Evolutionary conservation across 2,888 invertebrate species (phyloP), one percentile per base, ranked within the genome.

Genomic region (Drosophila anomelani): DNA sequence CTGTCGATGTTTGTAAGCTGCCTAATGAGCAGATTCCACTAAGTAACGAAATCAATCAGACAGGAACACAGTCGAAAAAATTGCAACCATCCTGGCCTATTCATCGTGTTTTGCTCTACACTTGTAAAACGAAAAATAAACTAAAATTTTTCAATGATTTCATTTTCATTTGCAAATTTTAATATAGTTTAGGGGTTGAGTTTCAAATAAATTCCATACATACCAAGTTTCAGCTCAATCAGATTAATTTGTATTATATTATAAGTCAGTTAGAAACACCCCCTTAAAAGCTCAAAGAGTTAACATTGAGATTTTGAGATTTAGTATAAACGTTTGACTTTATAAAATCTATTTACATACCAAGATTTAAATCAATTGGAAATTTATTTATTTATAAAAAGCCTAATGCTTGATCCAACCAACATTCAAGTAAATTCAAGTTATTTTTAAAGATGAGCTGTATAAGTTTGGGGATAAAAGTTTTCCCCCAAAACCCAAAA

Each of bases 31-130:
- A 47, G 69, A 68, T 69, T 47, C 46, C 39, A 41, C 56, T 49
- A 41, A 68, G 69, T 57, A 68, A 41, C 57, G 20, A 57, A 68
- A 68, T 68, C 67, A 68, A 68, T 68, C 57, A 29, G 69, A 41
- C 67, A n/a, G 41, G 34, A 53, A 15, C 15, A 32, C 20, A n/a
- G 29, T 10, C 43, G 12, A 61, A 47, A 39, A 29, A 15, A 15
- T 32, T 12, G n/a, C 15, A 3, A 1, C 15, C 20, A 1, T 34
- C 0, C 20, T 20, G 34, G 17, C n/a, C 29, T 13, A 8, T 29
- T 29, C 29, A 7, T 29, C 8, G 8, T 29, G 29, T 53, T 7
- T n/a, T n/a, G n/a, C 23, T 55, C n/a, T 44, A 32, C 56, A 44
- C 44, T 56, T 15, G 29, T 7, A 56, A 44, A 32, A 15, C 23